Evolutionary conservation across 2,797 vertebrate genomes (phyloP), one percentile per base, ranked within the genome.

Genomic region (Spatula clypeata): DNA sequence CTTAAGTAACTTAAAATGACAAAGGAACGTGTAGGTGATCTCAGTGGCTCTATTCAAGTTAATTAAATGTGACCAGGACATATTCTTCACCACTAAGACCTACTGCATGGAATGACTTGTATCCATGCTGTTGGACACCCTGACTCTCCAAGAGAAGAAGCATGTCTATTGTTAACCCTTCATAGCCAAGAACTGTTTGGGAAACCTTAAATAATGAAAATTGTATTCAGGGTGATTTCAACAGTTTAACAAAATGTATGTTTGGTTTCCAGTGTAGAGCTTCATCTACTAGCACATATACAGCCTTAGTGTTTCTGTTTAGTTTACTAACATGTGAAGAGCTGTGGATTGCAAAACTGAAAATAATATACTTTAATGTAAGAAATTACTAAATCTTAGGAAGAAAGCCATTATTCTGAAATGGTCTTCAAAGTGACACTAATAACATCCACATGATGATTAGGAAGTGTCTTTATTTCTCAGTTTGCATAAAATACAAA

Each of bases 331-430:
- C 36, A 16, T 6, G 27, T 5, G 15, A 3, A 72, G 24, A 61
- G 14, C 5, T 2, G 0, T 21, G 73, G 60, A 66, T 42, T 1
- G 0, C 8, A 67, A 66, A 82, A 79, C 7, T 32, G 19, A 74
- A 71, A 79, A 53, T 42, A 31, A 3, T 13, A 1, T 0, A 1
- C 10, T 5, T 2, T 6, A 38, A 21, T 16, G 17, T 4, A 54
- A 62, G 34, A 73, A 75, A 81, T 20, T 4, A 40, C 5, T 14
- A 15, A 27, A 73, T 49, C 79, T 71, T 53, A 58, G 36, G 32
- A 42, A 73, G 32, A 76, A 70, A 38, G 1, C 4, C 8, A 5
- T 69, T 73, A n/a, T 45, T 64, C 38, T 49, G 42, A 73, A 80
- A 32, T 1, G 7, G 20, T 1, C n/a, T 74, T 85, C 20, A 26